These are phyloP conservation scores for Sinelater perroti DNA, from an alignment of 2,888 invertebrate genomes.

Conservation along the genomic window DNA sequence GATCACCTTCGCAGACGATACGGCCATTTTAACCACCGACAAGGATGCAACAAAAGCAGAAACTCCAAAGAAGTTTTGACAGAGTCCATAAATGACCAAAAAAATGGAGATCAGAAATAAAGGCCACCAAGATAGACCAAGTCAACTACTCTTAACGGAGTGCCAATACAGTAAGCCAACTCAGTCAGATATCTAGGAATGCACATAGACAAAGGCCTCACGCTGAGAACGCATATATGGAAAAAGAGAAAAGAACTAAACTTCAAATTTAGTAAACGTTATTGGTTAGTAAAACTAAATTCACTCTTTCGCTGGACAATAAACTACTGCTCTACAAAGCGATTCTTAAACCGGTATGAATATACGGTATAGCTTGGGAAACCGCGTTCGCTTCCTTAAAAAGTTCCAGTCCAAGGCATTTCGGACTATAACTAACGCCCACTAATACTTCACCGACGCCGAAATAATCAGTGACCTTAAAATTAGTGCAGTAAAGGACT, in stretches of 20 bases:
- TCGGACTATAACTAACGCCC: neutral
- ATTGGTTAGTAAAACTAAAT: neutral
- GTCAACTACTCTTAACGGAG: slow-evolving; percentile 3
- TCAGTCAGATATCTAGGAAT: slow-evolving; percentile 1
- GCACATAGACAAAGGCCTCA: neutral
- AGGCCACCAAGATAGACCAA: no score
- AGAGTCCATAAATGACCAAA: neutral
- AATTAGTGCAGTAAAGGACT: slow-evolving; percentile 7
- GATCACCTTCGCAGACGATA: slow-evolving; percentile 5
- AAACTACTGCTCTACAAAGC: neutral
- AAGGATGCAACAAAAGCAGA: neutral
- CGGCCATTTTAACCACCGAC: neutral
- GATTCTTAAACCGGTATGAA: neutral
- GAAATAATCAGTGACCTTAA: slow-evolving; percentile 16
- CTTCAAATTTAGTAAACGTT: neutral
- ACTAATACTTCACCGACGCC: slow-evolving; percentile 1
- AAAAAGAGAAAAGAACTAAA: slow-evolving; percentile 4
- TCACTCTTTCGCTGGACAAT: neutral
- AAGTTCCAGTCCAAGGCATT: neutral
- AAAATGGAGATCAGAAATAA: neutral
- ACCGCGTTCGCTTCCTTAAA: no score
- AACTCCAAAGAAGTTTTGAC: neutral
- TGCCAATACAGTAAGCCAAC: neutral
- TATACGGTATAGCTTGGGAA: neutral
- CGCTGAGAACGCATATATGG: slow-evolving; percentile 3